Base-by-base conservation (phyloP, 1,140 invertebrate genomes). In the Drosophila sturtevanti region DNA sequence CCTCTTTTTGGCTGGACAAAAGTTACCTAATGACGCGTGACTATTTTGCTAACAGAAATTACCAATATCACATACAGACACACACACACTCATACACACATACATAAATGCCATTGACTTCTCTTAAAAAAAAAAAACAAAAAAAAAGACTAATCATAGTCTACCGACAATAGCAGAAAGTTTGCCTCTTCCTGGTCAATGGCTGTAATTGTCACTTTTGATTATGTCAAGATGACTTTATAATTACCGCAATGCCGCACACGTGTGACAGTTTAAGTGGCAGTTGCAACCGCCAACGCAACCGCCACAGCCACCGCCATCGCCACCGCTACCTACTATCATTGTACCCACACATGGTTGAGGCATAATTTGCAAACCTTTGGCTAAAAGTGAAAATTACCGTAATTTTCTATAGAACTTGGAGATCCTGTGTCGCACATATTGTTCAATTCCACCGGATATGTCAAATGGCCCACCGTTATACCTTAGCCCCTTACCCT, bases 221-320 rank as follows among this genome's bases (percentile, higher is more conserved):
- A 90, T 90, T 90, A 90, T 85, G 84, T 89, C 89, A 90, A 90
- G 89, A 90, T 90, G 89, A 90, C 89, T 90, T 90, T 90, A 90
- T 90, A 90, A 90, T 90, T 90, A 81, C 89, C 75, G 55, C 68
- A 71, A 41, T 37, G 58, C 70, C 59, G 38, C 66, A 86, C 87
- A 89, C 85, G 87, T 90, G 87, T 90, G 87, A 86, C 87, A 78
- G 68, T 79, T 90, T 90, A 90, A 90, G 87, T 90, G 87, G 68
- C 79, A 63, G 79, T 87, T 89, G 75, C 72, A 63, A 85, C 77
- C 81, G 59, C 41, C 41, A 7, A 9, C 11, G 38, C n/a, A 12
- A n/a, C 38, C 9, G 16, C 41, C 41, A 44, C 41, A 5, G 41
- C 16, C 16, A 48, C 16, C 16, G 41, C 9, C 9, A 48, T 7